Conservation (phyloP, 2,888 invertebrate genomes). For the Tenthredo mesomela region DNA sequence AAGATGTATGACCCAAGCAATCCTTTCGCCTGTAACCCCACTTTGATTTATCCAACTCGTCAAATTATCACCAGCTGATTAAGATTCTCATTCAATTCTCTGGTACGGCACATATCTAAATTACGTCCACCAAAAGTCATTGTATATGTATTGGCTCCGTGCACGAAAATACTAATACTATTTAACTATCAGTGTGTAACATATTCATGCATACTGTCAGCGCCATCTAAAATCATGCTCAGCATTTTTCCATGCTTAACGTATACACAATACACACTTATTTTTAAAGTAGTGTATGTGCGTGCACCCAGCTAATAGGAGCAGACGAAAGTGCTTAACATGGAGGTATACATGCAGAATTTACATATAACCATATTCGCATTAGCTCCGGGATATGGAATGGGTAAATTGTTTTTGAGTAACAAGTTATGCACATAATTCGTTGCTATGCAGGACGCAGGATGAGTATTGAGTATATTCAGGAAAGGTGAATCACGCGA, state of each 20-base stretch:
- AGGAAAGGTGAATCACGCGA: not conserved
- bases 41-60: not conserved
- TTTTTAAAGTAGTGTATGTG: no score
- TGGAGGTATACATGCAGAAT: not conserved
- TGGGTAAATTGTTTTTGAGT: not conserved
- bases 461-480: constrained; percentile 4
- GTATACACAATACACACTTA: no score
- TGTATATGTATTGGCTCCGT: no score
- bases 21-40: not conserved
- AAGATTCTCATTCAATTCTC: not conserved
- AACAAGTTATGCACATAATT: constrained; percentile 12
- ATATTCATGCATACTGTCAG: no score
- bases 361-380: not conserved
- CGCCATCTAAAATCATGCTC: no score
- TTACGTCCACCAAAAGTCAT: not conserved
- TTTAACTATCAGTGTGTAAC: no score
- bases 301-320: no score
- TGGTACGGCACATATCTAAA: not conserved
- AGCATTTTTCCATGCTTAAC: no score
- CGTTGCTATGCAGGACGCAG: not conserved
- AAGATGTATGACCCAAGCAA: not conserved
- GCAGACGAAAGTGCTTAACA: not conserved
- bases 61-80: not conserved
- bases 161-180: no score
- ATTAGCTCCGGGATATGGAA: not conserved